phyloP scores from a whole-genome alignment of 2,113 vertebrate species.

The Hypomesus transpacificus region DNA sequence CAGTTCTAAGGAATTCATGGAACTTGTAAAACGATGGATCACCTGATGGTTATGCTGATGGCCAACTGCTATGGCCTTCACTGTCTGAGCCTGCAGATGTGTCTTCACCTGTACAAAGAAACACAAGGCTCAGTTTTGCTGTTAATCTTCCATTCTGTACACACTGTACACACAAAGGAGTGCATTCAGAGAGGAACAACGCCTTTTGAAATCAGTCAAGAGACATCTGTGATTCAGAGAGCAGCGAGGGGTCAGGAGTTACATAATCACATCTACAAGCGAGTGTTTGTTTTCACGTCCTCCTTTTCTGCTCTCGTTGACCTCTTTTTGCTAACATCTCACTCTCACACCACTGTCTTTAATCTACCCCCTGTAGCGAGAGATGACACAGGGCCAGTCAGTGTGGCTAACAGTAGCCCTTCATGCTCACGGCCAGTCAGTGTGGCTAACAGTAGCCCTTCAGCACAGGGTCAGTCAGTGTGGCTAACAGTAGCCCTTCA shows the following conservation, averaged over 20 bases:
- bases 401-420: neutral
- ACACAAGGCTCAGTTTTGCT: neutral
- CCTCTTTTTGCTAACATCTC: too few species aligned
- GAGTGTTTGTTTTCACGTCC: neutral
- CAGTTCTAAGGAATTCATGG: neutral
- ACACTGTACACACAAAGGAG: neutral
- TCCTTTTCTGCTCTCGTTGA: too few species aligned
- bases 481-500: too few species aligned
- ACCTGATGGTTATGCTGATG: slow-evolving; percentile 94
- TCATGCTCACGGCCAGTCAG: too few species aligned
- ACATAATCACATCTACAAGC: too few species aligned
- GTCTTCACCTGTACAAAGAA: slow-evolving; percentile 82
- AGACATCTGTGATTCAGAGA: neutral
- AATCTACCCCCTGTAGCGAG: too few species aligned
- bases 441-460: neutral
- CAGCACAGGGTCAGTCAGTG: too few species aligned
- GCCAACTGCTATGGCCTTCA: slow-evolving; percentile 79
- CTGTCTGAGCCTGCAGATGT: slow-evolving; percentile 86
- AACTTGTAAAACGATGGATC: slow-evolving; percentile 5
- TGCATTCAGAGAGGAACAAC: neutral
- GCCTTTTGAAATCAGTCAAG: neutral
- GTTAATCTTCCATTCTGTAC: neutral
- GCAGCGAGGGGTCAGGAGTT: neutral
- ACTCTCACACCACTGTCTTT: too few species aligned
- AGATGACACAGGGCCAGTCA: too few species aligned